Conservation (phyloP, 2,113 vertebrate genomes). For the mouse (Mus musculus) region GRCm39 chr14:12566501-12567000, state of each 20-base stretch:
- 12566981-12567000: not conserved
- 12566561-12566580: constrained; percentile 68
- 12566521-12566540: constrained; percentile 80
- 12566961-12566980: not conserved
- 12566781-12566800: not conserved
- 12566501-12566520: constrained; percentile 81
- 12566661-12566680: not conserved
- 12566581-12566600: constrained; percentile 57
- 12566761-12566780: not conserved
- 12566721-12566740: constrained; percentile 32
- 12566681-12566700: constrained; percentile 61
- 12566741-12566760: constrained; percentile 18
- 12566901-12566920: not conserved
- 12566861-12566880: not conserved
- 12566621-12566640: constrained; percentile 53
- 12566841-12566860: not conserved
- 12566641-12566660: constrained; percentile 63
- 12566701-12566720: constrained; percentile 39
- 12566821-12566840: constrained; percentile 45
- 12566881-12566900: not conserved
- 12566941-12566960: not conserved
- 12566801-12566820: not conserved
- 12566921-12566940: not conserved
- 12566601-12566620: constrained; percentile 71
- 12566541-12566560: constrained; percentile 63